A percentile compares a stretch with the other conserved stretches of the same genome.
Evolutionary conservation across 2,797 vertebrate species (phyloP).

Genomic region (Argentina silus): DNA sequence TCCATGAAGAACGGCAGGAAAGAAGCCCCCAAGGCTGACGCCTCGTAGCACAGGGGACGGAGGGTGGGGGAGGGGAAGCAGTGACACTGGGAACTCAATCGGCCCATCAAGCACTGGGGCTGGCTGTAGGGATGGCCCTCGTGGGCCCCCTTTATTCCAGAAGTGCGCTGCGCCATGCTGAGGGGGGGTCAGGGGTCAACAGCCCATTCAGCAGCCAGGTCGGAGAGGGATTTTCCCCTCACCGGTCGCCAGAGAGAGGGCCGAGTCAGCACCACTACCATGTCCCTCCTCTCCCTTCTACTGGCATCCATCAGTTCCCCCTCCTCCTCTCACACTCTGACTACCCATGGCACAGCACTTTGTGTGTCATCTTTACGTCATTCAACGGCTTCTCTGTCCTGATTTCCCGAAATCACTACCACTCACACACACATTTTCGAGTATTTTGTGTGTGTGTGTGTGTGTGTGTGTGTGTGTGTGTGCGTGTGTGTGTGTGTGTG

Average conservation of each 20-base stretch:
- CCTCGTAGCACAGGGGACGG: constrained; percentile 77
- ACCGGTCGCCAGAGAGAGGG: constrained; percentile 45
- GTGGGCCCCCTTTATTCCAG: constrained; percentile 42
- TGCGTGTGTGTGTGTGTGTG: constrained; percentile 1
- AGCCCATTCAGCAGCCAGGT: constrained; percentile 54
- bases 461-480: background rate
- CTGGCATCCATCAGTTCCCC: constrained; percentile 8
- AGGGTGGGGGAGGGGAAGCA: constrained; percentile 70
- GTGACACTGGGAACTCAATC: constrained; percentile 61
- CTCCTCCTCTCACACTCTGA: background rate
- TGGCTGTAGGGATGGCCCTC: constrained; percentile 46
- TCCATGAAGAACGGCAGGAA: constrained; percentile 73
- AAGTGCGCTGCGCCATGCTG: constrained; percentile 57
- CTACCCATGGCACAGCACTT: background rate
- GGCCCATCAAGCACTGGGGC: constrained; percentile 61
- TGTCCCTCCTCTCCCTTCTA: background rate
- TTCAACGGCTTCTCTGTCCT: background rate
- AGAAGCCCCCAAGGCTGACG: constrained; percentile 76
- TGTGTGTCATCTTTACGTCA: background rate
- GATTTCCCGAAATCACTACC: background rate
- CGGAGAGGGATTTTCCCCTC: constrained; percentile 47
- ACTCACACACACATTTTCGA: background rate
- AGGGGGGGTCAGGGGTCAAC: constrained; percentile 48
- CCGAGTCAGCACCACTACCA: constrained; percentile 31
- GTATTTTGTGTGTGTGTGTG: background rate